phyloP scores from a whole-genome alignment of 2,797 vertebrate species.

The Linurgus olivaceus region DNA sequence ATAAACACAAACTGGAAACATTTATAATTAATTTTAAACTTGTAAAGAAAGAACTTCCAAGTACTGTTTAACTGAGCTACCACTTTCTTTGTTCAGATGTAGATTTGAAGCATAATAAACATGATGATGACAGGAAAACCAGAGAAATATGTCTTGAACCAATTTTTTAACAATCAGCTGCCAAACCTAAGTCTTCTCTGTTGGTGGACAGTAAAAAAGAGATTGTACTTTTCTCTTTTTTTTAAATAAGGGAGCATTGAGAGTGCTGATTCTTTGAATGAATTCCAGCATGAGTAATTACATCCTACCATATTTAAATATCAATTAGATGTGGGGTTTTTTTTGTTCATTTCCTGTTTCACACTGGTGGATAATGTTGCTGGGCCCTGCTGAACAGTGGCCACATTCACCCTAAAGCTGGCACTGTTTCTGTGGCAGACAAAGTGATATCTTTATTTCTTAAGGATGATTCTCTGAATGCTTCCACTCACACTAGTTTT shows the following conservation, averaged over 20 bases:
- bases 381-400: slow-evolving; percentile 12
- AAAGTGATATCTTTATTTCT: slow-evolving; percentile 33
- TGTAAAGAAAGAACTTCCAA: not conserved
- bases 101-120: not conserved
- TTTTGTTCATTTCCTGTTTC: slow-evolving; percentile 10
- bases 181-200: not conserved
- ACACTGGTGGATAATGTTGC: not conserved
- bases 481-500: not conserved
- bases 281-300: slow-evolving; percentile 47
- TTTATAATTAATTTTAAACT: not conserved
- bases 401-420: slow-evolving; percentile 9
- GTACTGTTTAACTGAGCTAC: not conserved
- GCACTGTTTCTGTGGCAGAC: slow-evolving; percentile 5
- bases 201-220: not conserved
- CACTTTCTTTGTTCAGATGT: not conserved
- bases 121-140: not conserved
- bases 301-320: slow-evolving; percentile 44
- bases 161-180: not conserved
- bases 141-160: not conserved
- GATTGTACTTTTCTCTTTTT: not conserved
- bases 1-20: not conserved
- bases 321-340: not conserved
- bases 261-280: not conserved
- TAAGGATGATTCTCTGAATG: not conserved
- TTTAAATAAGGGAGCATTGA: not conserved